phyloP scores from a whole-genome alignment of 2,797 vertebrate genomes.

The Macropus fuliginosus region DNA sequence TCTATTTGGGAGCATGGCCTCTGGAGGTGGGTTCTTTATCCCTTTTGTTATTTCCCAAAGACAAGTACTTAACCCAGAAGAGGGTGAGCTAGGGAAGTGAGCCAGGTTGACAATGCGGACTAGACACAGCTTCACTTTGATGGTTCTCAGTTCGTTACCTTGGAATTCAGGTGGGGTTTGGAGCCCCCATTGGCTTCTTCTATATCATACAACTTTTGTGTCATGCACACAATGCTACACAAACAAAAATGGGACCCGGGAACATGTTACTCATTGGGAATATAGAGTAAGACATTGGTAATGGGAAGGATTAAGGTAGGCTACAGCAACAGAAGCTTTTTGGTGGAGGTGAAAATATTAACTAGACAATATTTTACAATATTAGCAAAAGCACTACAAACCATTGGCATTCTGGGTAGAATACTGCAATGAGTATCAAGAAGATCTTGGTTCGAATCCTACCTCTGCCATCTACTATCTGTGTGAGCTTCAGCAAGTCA shows the following conservation, averaged over 20 bases:
- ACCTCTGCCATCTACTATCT: neutral
- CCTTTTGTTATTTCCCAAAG: neutral
- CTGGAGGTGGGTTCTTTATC: neutral
- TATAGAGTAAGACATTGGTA: neutral
- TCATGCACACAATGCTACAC: neutral
- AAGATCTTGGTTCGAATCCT: neutral
- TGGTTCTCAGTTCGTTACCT: neutral
- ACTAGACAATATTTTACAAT: neutral
- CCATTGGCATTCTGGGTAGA: neutral
- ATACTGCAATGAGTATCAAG: neutral
- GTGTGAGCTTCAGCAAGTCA: neutral
- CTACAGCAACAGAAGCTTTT: neutral
- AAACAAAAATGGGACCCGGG: neutral
- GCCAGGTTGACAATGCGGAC: neutral
- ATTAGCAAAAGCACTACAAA: neutral
- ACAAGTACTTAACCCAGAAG: rapidly evolving
- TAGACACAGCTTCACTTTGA: neutral
- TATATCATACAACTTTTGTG: neutral
- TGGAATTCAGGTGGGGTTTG: neutral
- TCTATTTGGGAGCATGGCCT: neutral
- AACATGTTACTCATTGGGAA: neutral
- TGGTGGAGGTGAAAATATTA: neutral
- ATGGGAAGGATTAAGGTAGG: neutral
- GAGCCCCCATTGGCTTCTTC: neutral
- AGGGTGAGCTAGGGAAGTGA: neutral